Evolutionary conservation across 2,797 vertebrate genomes (phyloP).

Genomic region (Coreius guichenoti): DNA sequence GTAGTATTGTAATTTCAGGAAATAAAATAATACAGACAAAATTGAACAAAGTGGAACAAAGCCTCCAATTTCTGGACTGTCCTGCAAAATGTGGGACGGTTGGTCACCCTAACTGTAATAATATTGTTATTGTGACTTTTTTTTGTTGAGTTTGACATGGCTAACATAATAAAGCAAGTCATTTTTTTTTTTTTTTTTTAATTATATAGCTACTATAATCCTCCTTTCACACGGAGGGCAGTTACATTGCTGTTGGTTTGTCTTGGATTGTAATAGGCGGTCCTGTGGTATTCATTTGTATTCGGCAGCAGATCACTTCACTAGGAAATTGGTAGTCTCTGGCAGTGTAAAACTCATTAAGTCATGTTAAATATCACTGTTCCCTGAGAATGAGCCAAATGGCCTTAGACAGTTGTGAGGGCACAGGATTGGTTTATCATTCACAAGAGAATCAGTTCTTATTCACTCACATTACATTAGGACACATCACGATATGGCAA

Average conservation of each 20-base stretch:
- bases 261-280: background rate
- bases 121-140: no score
- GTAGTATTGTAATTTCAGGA: no score
- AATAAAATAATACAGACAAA: no score
- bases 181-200: no score
- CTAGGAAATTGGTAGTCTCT: background rate
- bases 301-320: background rate
- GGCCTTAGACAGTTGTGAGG: background rate
- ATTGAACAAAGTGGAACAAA: no score
- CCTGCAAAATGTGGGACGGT: no score
- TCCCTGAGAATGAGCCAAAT: background rate
- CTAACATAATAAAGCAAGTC: no score
- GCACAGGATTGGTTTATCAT: background rate
- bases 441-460: slow-evolving; percentile 10
- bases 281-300: background rate
- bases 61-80: no score
- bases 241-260: background rate
- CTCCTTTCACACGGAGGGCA: background rate
- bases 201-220: background rate
- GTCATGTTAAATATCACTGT: slow-evolving; percentile 1
- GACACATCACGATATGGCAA: background rate
- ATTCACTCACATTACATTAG: background rate
- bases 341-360: background rate
- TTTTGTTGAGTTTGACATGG: no score
- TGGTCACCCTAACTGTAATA: no score